Conservation (phyloP, 1,140 invertebrate species). For the Bilobella aurantiaca region DNA sequence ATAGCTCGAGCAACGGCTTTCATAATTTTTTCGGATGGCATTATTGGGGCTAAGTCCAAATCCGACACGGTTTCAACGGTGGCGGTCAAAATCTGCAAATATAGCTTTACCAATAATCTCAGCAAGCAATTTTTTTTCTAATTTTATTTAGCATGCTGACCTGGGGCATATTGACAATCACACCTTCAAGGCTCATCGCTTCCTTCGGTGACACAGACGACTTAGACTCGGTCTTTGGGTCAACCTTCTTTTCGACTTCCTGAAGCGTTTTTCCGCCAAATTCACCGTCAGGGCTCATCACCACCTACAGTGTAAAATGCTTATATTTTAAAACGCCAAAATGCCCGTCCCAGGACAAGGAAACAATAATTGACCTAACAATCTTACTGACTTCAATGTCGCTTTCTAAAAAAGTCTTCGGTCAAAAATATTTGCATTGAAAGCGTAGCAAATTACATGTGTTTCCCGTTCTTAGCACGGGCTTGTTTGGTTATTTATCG, state of each 20-base stretch:
- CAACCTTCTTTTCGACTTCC: slow-evolving; percentile 28
- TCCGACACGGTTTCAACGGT: slow-evolving; percentile 85
- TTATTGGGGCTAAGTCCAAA: slow-evolving; percentile 66
- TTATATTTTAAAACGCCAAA: background rate
- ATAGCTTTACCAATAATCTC: background rate
- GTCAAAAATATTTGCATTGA: no score
- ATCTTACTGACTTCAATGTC: no score
- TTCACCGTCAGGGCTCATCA: slow-evolving; percentile 34
- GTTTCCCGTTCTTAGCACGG: no score
- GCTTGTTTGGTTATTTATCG: no score
- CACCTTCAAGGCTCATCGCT: slow-evolving; percentile 64
- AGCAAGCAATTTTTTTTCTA: no score
- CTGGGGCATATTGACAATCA: slow-evolving; percentile 79
- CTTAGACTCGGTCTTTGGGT: slow-evolving; percentile 27
- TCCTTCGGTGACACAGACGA: slow-evolving; percentile 42
- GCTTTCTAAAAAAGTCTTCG: no score
- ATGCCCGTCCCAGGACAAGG: slow-evolving; percentile 11
- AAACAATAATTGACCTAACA: no score
- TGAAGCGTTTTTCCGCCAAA: slow-evolving; percentile 31
- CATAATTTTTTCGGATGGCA: slow-evolving; percentile 68
- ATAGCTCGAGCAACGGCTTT: slow-evolving; percentile 71
- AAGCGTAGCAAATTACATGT: no score
- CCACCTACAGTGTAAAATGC: slow-evolving; percentile 16
- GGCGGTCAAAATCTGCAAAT: slow-evolving; percentile 72
- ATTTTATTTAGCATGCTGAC: slow-evolving; percentile 47